Evolutionary conservation across 2,113 vertebrate genomes (phyloP), one percentile per base, ranked within the genome.

Genomic region (Silurus glanis): DNA sequence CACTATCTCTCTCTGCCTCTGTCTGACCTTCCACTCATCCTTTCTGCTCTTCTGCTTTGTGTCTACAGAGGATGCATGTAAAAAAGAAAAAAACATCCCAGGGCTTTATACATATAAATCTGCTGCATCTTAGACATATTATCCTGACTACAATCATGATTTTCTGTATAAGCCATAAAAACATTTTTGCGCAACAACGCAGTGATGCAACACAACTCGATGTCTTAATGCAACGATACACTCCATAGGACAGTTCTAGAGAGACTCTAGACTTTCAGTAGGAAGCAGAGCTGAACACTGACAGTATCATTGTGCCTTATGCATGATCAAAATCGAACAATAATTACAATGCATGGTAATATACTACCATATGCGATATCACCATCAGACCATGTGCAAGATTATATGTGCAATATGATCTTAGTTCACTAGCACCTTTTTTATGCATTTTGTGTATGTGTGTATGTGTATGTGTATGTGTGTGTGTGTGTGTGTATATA

Each of bases 1-100:
- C 87, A 89, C 66, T 67, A 82, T 17, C 45, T 25, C 61, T 67
- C 62, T 13, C 82, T 53, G 8, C 28, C 58, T 6, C 78, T 5
- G 56, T 9, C 49, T 17, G 55, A 9, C 58, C 56, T 16, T 56
- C 16, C 6, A 56, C 5, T 23, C 59, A 9, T 79, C 53, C 19
- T 25, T 59, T 28, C 76, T 55, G 47, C 71, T 49, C 71, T 9
- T 59, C 51, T 62, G 55, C 61, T 37, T 67, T 56, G 17, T 4
- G 12, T 37, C n/a, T 2, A 79, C 56, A 58, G 7, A 79, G n/a
- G 4, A 79, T 1, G 16, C 53, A 37, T 6, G 0, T 5, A 76
- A 53, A 76, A n/a, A 23, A 51, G 4, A 49, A 74, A 45, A 45
- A 0, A 72, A 69, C 9, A 66, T 25, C 25, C n/a, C 66, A 74